Base-by-base conservation (phyloP, 2,888 invertebrate species). In the Thereva unica region DNA sequence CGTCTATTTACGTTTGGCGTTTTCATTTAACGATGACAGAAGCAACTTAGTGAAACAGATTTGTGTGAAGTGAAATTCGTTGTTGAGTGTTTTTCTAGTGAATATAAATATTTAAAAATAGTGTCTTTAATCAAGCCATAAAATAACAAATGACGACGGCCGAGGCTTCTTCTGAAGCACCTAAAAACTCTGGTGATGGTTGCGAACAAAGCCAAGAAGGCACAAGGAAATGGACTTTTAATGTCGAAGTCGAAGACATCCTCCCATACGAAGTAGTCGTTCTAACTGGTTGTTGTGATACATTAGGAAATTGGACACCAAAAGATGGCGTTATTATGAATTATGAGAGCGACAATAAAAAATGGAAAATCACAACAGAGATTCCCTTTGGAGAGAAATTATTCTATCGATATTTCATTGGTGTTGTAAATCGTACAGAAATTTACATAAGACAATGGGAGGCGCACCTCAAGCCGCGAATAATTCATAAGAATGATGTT, bases 361-460 rank as follows among this genome's bases (percentile, higher is more conserved):
- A 86, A 35, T 92, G 91, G 92, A 84, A 84, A 3, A 85, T 83
- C 71, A 78, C 82, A 38, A 76, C 90, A 54, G 82, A 82, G 64
- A 83, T 94, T 73, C 90, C 91, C 0, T 85, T 85, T 64, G 86
- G 88, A 71, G 82, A 84, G 72, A 85, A 87, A 70, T 82, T 92
- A 34, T 84, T 85, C 55, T 93, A 89, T 78, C 87, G 95, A 45
- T 95, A 91, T 78, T 90, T 89, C 72, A 84, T 92, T 69, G 89
- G 90, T 73, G 82, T 87, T 49, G 75, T 87, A 74, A 79, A 84
- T 67, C 56, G 68, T 64, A 12, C 75, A 69, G 65, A 70, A 2
- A 79, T 89, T 4, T 85, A 90, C 68, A 86, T 93, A 34, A 84
- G 89, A 9, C 84, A 84, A 70, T 95, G 93, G 94, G 95, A 95